These are phyloP conservation scores for Mactra quadrangularis DNA, from an alignment of 1,140 invertebrate genomes.

Conservation along the genomic window DNA sequence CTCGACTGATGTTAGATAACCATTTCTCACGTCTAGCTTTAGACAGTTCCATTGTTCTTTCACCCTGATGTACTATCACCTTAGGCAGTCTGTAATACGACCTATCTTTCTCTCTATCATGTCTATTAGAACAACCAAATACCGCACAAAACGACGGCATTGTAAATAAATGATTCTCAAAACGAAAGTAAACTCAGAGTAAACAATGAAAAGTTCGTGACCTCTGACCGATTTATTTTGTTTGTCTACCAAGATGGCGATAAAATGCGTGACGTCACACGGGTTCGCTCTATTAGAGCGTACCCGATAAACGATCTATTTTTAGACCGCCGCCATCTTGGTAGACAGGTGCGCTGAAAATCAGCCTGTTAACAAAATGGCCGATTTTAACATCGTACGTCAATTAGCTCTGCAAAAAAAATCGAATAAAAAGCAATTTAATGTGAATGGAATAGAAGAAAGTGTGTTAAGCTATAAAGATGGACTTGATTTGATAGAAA, in stretches of 20 bases:
- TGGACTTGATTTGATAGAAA: background rate
- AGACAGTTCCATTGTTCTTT: slow-evolving; percentile 2
- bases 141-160: slow-evolving; percentile 41
- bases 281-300: background rate
- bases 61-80: slow-evolving; percentile 22
- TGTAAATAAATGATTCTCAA: too few relatives aligned
- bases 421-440: too few relatives aligned
- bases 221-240: background rate
- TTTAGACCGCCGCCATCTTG: too few relatives aligned
- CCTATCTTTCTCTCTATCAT: slow-evolving; percentile 28
- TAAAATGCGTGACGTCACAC: background rate
- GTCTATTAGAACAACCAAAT: slow-evolving; percentile 41
- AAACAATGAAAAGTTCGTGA: background rate
- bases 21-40: slow-evolving; percentile 22
- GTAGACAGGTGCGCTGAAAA: too few relatives aligned
- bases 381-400: too few relatives aligned
- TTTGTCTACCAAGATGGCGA: slow-evolving; percentile 45
- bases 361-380: too few relatives aligned
- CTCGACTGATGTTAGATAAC: slow-evolving; percentile 12
- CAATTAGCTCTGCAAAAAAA: too few relatives aligned
- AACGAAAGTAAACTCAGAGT: background rate
- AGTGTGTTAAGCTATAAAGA: too few relatives aligned
- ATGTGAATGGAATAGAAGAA: too few relatives aligned
- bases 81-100: slow-evolving; percentile 31
- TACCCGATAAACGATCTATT: too few relatives aligned